Percentiles rank a stretch among this genome's conserved stretches.
Conservation (phyloP, 2,113 vertebrate genomes). For the Cynocephalus volans region DNA sequence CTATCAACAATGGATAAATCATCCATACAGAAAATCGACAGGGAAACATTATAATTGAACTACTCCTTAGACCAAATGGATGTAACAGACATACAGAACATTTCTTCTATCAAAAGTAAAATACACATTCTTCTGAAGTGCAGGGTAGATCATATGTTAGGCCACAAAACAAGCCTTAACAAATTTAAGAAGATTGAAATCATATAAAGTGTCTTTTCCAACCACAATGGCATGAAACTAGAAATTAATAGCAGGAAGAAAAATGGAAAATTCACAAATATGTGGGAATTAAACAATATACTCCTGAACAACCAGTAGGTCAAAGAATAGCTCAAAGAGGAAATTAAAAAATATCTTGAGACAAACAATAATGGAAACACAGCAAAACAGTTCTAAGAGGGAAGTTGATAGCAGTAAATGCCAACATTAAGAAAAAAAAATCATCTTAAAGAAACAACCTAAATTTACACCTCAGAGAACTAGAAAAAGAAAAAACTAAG, state of each 20-base stretch:
- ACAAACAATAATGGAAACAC: constrained; percentile 30
- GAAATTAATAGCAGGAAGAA: constrained; percentile 60
- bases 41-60: background rate
- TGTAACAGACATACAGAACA: constrained; percentile 36
- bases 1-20: background rate
- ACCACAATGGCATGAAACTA: constrained; percentile 56
- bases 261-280: constrained; percentile 57
- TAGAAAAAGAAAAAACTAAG: background rate
- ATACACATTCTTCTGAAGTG: constrained; percentile 47
- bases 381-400: constrained; percentile 16
- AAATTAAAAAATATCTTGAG: constrained; percentile 61
- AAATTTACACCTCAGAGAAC: background rate
- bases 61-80: background rate
- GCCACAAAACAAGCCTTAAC: constrained; percentile 40
- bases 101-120: constrained; percentile 17
- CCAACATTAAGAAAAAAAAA: background rate
- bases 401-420: background rate
- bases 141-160: constrained; percentile 46
- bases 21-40: background rate
- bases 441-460: background rate
- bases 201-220: constrained; percentile 64
- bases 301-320: constrained; percentile 31
- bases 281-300: constrained; percentile 54
- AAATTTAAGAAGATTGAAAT: constrained; percentile 64
- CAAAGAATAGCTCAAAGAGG: constrained; percentile 47